Percentiles rank a stretch among this genome's conserved stretches.
These are phyloP conservation scores for Perca flavescens DNA, from an alignment of 2,113 vertebrate genomes.

Conservation along the genomic window DNA sequence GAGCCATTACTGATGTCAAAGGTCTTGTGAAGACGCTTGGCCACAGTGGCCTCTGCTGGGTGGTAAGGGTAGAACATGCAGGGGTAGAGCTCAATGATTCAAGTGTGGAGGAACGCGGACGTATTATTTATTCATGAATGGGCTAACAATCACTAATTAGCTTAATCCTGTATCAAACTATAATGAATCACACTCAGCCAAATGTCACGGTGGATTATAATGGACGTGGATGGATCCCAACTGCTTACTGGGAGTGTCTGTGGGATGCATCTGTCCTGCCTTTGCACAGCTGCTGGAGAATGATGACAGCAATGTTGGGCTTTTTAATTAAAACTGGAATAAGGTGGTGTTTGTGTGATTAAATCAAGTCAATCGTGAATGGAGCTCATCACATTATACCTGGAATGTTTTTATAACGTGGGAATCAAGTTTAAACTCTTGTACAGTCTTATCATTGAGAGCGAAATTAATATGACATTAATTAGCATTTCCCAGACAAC, in stretches of 20 bases:
- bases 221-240: constrained; percentile 42
- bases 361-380: constrained; percentile 26
- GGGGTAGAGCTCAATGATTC: background rate
- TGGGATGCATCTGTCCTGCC: constrained; percentile 53
- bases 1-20: constrained; percentile 25
- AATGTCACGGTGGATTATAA: constrained; percentile 44
- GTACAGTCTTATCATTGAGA: background rate
- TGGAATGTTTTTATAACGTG: background rate
- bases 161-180: constrained; percentile 34
- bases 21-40: constrained; percentile 53
- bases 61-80: constrained; percentile 53
- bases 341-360: constrained; percentile 34
- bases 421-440: background rate
- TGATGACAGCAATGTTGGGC: constrained; percentile 51
- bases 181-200: constrained; percentile 43
- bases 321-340: constrained; percentile 56
- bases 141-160: constrained; percentile 35
- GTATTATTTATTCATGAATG: constrained; percentile 31
- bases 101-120: background rate
- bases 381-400: constrained; percentile 35
- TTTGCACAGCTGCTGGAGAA: constrained; percentile 59
- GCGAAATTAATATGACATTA: constrained; percentile 12
- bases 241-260: constrained; percentile 27
- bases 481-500: constrained; percentile 13
- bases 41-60: constrained; percentile 76